Base-by-base conservation (phyloP, 2,888 invertebrate genomes). In the Eurytoma californica region DNA sequence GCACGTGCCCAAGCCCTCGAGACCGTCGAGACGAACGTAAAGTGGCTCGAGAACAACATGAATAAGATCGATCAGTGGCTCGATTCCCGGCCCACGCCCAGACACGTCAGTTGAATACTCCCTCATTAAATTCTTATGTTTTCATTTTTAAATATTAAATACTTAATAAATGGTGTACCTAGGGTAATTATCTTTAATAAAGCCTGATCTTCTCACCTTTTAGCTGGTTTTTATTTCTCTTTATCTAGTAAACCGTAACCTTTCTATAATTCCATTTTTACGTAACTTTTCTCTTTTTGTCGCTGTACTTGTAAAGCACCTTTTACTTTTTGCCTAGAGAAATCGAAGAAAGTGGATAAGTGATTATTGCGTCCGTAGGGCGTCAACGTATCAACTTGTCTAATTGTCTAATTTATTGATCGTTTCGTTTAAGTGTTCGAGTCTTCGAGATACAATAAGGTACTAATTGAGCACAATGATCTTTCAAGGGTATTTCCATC, bases 1-100 rank as follows among this genome's bases (percentile, higher is more conserved):
- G 94, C 94, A 0, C 92, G 98, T 49, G 91, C 92, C 24, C 93
- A 94, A 83, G 96, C 97, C 0, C 87, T 96, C 0, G 97, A 96
- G 89, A 94, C 92, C 0, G 95, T 97, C 0, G 91, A 92, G 66
- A 94, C 94, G 86, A 97, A 97, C 86, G 96, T 97, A 16, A 92
- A 93, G 77, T 98, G 98, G 97, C 88, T 94, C 73, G 87, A 91
- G 18, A 91, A 91, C 0, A 94, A 96, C 86, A 92, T 92, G 61
- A 84, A 86, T 0, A 87, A 90, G 2, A 92, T 97, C 2, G 91
- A 92, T 24, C 84, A 90, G 0, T 96, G 96, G 96, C 90, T 95
- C 68, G 84, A 86, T 28, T 58, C 85, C 2, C 68, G 61, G 3
- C 65, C 69, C 18, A 51, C 30, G 14, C 51, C 74, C 14, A 73